Conservation (phyloP, 1,140 invertebrate species). For the Gryon sp. region DNA sequence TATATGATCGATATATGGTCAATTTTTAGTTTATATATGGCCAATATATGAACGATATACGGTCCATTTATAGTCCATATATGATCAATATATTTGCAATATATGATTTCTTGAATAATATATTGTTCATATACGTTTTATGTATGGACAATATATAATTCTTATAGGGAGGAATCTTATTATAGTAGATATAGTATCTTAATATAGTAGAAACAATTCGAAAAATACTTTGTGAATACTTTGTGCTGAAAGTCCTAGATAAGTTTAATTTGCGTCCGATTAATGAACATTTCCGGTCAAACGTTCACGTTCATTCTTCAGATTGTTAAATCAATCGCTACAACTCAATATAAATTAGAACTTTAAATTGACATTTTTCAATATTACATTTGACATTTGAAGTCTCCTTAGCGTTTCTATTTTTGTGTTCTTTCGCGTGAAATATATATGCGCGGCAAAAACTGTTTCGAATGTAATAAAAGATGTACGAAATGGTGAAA, state of each 20-base stretch:
- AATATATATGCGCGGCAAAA: conserved; percentile 29
- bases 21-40: no score
- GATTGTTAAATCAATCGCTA: conserved; percentile 37
- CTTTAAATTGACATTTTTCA: conserved; percentile 44
- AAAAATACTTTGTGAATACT: background rate
- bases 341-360: conserved; percentile 49
- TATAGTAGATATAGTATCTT: no score
- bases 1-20: no score
- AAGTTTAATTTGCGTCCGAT: conserved; percentile 21
- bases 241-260: background rate
- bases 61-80: no score
- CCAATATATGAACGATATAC: no score
- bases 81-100: no score
- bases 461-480: conserved; percentile 9
- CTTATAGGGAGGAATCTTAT: no score
- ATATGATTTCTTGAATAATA: no score
- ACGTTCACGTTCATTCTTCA: conserved; percentile 29
- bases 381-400: conserved; percentile 53
- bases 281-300: conserved; percentile 37
- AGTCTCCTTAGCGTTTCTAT: conserved; percentile 12
- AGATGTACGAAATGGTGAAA: background rate
- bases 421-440: conserved; percentile 30
- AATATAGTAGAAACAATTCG: no score
- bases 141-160: no score
- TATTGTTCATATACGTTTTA: no score